phyloP scores from a whole-genome alignment of 2,888 invertebrate genomes.

The Noctua janthina region DNA sequence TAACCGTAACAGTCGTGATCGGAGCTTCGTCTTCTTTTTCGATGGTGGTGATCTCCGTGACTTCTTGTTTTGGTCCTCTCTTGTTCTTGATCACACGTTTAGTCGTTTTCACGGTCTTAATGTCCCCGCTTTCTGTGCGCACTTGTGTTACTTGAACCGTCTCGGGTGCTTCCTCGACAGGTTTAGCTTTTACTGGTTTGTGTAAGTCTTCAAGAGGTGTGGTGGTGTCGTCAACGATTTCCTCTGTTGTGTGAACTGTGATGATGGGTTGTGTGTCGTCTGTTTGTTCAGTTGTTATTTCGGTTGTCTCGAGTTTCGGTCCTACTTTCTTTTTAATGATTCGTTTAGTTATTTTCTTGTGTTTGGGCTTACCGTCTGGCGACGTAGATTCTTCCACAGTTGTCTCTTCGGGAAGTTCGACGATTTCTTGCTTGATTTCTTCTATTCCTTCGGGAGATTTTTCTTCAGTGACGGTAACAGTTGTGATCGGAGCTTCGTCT shows the following conservation, averaged over 20 bases:
- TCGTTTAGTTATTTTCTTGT: not conserved
- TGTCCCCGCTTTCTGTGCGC: not conserved
- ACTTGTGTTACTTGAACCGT: not conserved
- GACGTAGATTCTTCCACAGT: not conserved
- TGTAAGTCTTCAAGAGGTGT: not conserved
- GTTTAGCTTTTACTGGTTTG: not conserved
- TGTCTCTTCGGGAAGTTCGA: not conserved
- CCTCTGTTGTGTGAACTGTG: not conserved
- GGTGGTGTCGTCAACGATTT: not conserved
- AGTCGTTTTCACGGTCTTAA: not conserved
- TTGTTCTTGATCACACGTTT: not conserved
- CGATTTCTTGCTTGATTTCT: not conserved
- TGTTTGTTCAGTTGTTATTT: not conserved
- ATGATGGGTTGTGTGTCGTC: not conserved
- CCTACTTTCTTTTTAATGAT: not conserved
- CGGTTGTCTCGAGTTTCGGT: not conserved
- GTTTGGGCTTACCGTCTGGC: not conserved
- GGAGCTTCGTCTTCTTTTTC: not conserved
- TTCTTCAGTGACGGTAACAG: constrained; percentile 29
- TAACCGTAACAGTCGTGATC: not conserved
- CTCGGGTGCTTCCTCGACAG: not conserved
- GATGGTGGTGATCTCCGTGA: not conserved
- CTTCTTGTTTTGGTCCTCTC: not conserved
- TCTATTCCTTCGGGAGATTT: constrained; percentile 33
- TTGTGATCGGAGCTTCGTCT: constrained; percentile 47